Evolutionary conservation across 2,113 vertebrate species (phyloP), one percentile per base, ranked within the genome.

Genomic region (Pterocles gutturalis): DNA sequence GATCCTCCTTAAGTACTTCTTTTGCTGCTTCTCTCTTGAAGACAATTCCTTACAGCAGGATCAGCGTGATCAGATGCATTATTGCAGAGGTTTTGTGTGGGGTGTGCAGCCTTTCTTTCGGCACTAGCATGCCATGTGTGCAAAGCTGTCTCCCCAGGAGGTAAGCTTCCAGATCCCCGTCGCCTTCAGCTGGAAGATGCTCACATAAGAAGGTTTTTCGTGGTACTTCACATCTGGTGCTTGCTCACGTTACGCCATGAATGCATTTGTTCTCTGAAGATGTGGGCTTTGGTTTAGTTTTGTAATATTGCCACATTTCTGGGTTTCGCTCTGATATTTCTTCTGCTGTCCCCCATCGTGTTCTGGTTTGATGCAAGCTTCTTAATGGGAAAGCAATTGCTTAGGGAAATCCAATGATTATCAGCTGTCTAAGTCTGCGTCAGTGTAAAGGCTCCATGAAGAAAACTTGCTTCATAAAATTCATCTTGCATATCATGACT

Each of bases 191-290:
- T 4, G 29, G 22, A 15, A 58, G 67, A 4, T 11, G 60, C 28
- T 33, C 46, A 10, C 25, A 4, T 31, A 36, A 25, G 58, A 31
- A 61, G 29, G 26, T 45, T 69, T 19, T 61, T 8, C 13, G 12
- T 75, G 51, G 18, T 13, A 1, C 55, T 36, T 71, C 26, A 2
- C 57, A 72, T 71, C 28, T 54, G 24, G 13, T 46, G 22, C 71
- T 73, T 0, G 0, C 57, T 54, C 19, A 4, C 12, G 0, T 16
- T 33, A 8, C 0, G 1, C 78, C 13, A 1, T 13, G 22, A 29
- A 41, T 7, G 43, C 2, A 1, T 61, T 62, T 33, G n/a, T 28
- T 81, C 33, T 87, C 3, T 10, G 28, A 84, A 83, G 76, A 46
- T 46, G 13, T 4, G 1, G 38, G 22, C 43, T 88, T 46, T 51